Base-by-base conservation (phyloP, 1,140 invertebrate genomes). In the honey bee (Apis mellifera) region DNA sequence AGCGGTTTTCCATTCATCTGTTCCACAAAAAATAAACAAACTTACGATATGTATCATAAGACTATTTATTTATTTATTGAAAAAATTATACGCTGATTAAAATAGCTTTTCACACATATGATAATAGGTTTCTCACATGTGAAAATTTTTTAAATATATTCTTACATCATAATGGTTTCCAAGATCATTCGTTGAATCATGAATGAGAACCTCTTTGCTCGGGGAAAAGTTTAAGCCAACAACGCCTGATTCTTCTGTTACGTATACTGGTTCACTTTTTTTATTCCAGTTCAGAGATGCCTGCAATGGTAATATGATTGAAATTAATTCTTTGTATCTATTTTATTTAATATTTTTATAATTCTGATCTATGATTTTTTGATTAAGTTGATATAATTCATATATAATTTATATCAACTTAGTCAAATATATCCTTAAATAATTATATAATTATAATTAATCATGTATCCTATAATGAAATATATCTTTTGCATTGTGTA, bases 191-290 rank as follows among this genome's bases (percentile, higher is more conserved):
- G 95, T 95, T 52, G 95, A 95, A 84, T 97, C 97, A 71, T 96
- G 95, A 73, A 97, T 97, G 21, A 97, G 95, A 88, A 97, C 95
- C 94, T 98, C 97, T 95, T 98, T 98, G 92, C 97, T 97, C 93
- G 98, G 97, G 92, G 97, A 96, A 95, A 98, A 98, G 93, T 97
- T 97, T 5, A 98, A 95, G 0, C 97, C 97, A 23, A 98, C 96
- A 0, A 98, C 97, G 74, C 97, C 96, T 66, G 97, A 97, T 90
- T 98, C 97, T 85, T 98, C 97, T 13, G 96, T 97, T 48, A 97
- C 96, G 90, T 97, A 97, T 9, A 97, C 96, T 13, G 97, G 96
- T 85, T 97, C 97, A 88, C 97, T 96, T 89, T 97, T 97, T 91
- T 97, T 97, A 78, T 95, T 95, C 95, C 96, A 97, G 91, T 97